Evolutionary conservation across 2,797 vertebrate species (phyloP), one percentile per base, ranked within the genome.

Genomic region (Huso huso): DNA sequence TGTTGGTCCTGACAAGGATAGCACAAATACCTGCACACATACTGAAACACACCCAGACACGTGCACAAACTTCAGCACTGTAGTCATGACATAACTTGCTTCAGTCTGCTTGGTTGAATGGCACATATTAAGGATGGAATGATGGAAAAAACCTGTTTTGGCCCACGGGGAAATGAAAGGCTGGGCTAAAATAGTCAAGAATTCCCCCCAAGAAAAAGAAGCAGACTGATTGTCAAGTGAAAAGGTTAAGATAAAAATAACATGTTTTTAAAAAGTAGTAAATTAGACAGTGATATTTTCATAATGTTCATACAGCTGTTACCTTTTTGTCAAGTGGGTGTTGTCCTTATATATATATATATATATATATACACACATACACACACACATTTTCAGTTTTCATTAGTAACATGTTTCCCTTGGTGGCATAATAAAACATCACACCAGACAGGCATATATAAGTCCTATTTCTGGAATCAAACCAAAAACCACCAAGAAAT

Each of bases 31-130:
- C 70, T 69, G 66, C 67, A 67, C 70, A 73, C 71, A 71, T 66
- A 76, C 71, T 68, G 73, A 73, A 71, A 77, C 75, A 70, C 75
- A 76, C 74, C 63, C 73, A 68, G 72, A 57, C 55, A 10, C 55
- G 13, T 13, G 13, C 55, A 58, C 55, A 12, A 6, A 58, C 13
- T 58, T 58, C 13, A 12, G 55, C 13, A 7, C 55, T n/a, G 12
- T 11, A 58, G 55, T 58, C 55, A n/a, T 58, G 55, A 58, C 55
- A 58, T 58, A 58, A 58, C 55, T 58, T 58, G 55, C 55, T 10
- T 58, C 6, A n/a, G 55, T 58, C 55, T 58, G 55, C 55, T 58
- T 10, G 6, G 11, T 58, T 58, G 12, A 10, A 58, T 11, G 12
- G 6, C 55, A 12, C 55, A 10, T 58, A 13, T 58, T 58, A 11